These are phyloP conservation scores for Haliaeetus leucogaster DNA, from an alignment of 2,113 vertebrate genomes.

Conservation along the genomic window DNA sequence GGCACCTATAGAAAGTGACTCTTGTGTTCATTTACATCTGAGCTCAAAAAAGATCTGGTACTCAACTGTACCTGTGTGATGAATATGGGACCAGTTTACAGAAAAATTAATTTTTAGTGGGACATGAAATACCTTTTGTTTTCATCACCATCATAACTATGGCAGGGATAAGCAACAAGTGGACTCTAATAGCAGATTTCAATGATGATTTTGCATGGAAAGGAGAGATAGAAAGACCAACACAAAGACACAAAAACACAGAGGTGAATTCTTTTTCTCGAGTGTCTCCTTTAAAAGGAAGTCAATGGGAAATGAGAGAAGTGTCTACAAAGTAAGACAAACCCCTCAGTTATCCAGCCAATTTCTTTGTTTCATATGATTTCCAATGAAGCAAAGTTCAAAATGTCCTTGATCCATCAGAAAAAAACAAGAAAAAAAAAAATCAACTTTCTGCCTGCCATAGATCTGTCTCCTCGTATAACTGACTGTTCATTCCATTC, in stretches of 20 bases:
- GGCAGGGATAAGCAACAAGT: constrained; percentile 48
- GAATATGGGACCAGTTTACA: background rate
- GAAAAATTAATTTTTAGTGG: background rate
- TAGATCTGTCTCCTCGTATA: background rate
- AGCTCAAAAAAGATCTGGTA: constrained; percentile 10
- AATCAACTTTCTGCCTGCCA: background rate
- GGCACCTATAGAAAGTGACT: constrained; percentile 16
- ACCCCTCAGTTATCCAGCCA: background rate
- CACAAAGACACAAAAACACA: constrained; percentile 63
- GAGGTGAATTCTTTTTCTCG: constrained; percentile 58
- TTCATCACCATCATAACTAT: constrained; percentile 11
- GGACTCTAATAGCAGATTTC: constrained; percentile 59
- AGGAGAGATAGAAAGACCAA: constrained; percentile 58
- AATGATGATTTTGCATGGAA: constrained; percentile 62
- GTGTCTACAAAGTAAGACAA: background rate
- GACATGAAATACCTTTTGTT: constrained; percentile 26
- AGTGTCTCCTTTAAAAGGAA: constrained; percentile 46
- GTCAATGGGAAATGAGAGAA: background rate
- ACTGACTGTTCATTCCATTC: background rate
- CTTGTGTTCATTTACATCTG: background rate
- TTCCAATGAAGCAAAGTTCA: constrained; percentile 21
- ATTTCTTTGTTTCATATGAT: background rate
- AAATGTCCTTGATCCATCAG: constrained; percentile 23
- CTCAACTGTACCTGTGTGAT: background rate
- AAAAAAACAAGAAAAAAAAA: background rate